Conservation (phyloP, 2,797 vertebrate genomes). For the Leptatherina wallacei region DNA sequence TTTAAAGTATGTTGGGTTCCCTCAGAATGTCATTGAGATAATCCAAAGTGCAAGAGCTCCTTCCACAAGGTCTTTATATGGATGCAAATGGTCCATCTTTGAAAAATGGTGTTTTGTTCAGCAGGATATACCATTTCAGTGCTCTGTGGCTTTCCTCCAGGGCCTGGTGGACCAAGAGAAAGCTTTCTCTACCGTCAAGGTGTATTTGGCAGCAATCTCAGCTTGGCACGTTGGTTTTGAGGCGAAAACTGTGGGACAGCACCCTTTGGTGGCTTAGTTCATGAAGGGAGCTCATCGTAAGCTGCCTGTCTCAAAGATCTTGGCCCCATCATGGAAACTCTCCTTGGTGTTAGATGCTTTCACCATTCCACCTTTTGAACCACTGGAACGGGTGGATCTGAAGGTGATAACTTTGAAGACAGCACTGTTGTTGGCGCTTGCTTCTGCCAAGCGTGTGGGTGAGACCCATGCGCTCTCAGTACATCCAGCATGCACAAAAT, state of each 20-base stretch:
- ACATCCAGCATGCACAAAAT: neutral
- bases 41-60: too few relatives aligned
- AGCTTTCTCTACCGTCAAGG: neutral
- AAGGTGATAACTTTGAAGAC: neutral
- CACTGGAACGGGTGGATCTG: too few relatives aligned
- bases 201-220: neutral
- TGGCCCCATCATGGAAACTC: neutral
- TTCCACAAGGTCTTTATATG: too few relatives aligned
- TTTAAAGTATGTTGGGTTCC: too few relatives aligned
- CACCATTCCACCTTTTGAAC: neutral
- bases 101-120: too few relatives aligned
- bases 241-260: neutral
- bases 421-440: neutral
- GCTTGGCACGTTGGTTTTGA: neutral
- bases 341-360: neutral
- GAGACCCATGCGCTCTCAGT: neutral
- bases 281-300: neutral
- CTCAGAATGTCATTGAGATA: too few relatives aligned
- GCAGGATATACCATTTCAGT: neutral
- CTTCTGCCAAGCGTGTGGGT: neutral
- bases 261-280: neutral
- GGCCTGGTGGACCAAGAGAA: neutral
- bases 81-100: too few relatives aligned
- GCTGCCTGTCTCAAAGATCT: neutral
- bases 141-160: neutral